Percentiles rank a stretch among this genome's conserved stretches.
Conservation (phyloP, 92 coral and sea anemone genomes). For the Plumapathes pennacea region DNA sequence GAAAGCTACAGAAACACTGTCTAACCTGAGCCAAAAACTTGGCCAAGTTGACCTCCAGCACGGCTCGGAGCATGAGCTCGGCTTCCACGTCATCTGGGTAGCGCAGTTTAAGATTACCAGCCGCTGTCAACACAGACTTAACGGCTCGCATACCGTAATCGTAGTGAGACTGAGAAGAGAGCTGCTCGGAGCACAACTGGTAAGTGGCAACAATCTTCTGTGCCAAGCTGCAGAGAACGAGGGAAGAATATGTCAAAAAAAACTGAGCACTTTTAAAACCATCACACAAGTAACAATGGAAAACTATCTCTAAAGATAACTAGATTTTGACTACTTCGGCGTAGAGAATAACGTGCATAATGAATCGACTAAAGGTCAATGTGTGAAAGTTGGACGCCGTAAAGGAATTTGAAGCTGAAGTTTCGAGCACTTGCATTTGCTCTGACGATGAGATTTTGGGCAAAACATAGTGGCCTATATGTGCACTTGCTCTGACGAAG, state of each 20-base stretch:
- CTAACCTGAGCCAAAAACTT: slow-evolving; percentile 93
- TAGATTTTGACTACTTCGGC: no score
- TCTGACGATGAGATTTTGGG: no score
- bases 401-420: no score
- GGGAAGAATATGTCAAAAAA: not conserved
- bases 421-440: no score
- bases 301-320: no score
- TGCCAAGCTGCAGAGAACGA: slow-evolving; percentile 64
- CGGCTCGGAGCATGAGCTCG: slow-evolving; percentile 94
- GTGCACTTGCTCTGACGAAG: no score
- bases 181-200: slow-evolving; percentile 94
- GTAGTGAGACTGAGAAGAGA: slow-evolving; percentile 99
- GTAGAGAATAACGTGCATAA: no score
- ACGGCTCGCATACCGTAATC: slow-evolving; percentile 99
- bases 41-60: slow-evolving; percentile 94
- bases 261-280: no score
- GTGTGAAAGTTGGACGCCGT: no score
- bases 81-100: slow-evolving; percentile 95
- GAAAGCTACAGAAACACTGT: not conserved
- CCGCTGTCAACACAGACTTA: slow-evolving; percentile 96
- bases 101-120: slow-evolving; percentile 93
- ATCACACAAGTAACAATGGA: no score
- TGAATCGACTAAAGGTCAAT: no score
- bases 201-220: slow-evolving; percentile 98
- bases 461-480: no score